Evolutionary conservation across 2,888 invertebrate genomes (phyloP), one percentile per base, ranked within the genome.

Genomic region (Erebia aethiops): DNA sequence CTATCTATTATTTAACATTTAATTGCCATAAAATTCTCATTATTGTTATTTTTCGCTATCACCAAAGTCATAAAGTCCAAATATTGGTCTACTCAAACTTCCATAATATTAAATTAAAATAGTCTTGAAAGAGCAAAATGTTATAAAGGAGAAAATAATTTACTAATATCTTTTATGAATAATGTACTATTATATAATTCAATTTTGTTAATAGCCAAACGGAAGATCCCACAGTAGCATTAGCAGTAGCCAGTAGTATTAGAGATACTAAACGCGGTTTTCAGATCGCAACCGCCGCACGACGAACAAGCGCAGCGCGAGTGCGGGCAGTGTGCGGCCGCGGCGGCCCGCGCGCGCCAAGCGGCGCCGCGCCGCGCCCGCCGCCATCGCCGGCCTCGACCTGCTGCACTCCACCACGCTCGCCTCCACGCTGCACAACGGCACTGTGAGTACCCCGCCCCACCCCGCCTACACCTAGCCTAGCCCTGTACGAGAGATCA

Each of bases 371-470:
- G 91, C 82, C 80, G 88, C 84, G 85, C 94, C 77, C 95, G 96
- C 78, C 90, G 95, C 84, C 89, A 98, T 98, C 84, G 97, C 96
- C 76, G 98, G 98, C 18, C 93, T 98, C 79, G 98, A 98, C 92
- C 94, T 98, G 79, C 91, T 98, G 77, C 98, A 98, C 88, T 97
- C 96, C 80, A 97, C 98, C 88, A 98, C 98, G 52, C 93, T 98
- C 77, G 95, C 98, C 9, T 98, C 98, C 83, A 98, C 98, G 18
- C 96, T 97, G 26, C 95, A 96, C 67, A 97, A 97, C 87, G 95
- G 95, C 90, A 87, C 91, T 63, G 90, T 91, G 51, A 88, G 88
- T 88, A 21, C 9, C 21, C 13, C n/a, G n/a, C n/a, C 9, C n/a
- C 16, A 14, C 8, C 14, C 51, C n/a, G 2, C n/a, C n/a, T 52